phyloP scores from a whole-genome alignment of 2,888 invertebrate species.

The Chirona hameri region DNA sequence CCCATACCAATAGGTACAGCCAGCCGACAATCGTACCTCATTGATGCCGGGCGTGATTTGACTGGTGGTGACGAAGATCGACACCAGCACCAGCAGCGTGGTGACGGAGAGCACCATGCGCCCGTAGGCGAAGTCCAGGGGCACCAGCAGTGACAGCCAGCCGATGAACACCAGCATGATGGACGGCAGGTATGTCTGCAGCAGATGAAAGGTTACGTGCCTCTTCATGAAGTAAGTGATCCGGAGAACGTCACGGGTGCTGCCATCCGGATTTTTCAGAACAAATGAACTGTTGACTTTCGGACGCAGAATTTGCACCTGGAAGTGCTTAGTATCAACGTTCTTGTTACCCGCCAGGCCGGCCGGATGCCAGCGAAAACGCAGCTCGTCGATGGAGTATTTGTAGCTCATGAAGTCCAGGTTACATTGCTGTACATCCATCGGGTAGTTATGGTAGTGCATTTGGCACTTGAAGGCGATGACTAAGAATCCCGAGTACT shows the following conservation, averaged over 20 bases:
- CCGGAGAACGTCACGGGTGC: background rate
- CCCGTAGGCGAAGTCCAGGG: conserved; percentile 62
- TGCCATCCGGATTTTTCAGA: background rate
- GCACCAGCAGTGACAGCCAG: conserved; percentile 64
- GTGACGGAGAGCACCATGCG: conserved; percentile 62
- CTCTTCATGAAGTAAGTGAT: conserved; percentile 49
- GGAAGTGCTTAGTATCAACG: background rate
- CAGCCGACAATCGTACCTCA: conserved; percentile 25
- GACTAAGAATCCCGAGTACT: background rate
- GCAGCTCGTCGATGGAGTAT: background rate
- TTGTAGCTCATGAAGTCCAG: background rate
- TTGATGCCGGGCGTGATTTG: conserved; percentile 32
- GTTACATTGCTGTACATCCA: background rate
- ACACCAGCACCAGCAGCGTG: conserved; percentile 60
- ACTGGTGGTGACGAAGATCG: conserved; percentile 64
- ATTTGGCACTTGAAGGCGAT: background rate
- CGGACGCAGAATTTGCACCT: background rate
- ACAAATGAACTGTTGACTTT: background rate
- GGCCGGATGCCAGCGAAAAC: background rate
- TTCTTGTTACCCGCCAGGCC: background rate
- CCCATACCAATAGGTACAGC: too few species aligned
- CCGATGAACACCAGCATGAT: conserved; percentile 62
- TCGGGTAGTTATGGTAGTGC: background rate
- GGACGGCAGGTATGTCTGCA: conserved; percentile 62
- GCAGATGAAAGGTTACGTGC: conserved; percentile 59